phyloP scores from a whole-genome alignment of 2,888 invertebrate species.

The Agriopis marginaria region DNA sequence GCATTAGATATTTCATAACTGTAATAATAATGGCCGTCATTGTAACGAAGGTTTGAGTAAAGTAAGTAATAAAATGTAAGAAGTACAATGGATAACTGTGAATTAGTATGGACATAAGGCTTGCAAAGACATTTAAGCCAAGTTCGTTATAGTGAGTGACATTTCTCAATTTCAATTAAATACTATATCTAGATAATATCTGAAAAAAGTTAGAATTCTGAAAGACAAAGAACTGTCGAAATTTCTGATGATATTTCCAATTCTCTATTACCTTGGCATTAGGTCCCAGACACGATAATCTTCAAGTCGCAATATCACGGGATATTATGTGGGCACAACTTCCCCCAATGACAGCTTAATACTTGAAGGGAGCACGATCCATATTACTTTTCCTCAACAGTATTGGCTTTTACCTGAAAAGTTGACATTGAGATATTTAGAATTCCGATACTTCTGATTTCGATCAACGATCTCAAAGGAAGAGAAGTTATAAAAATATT shows the following conservation, averaged over 20 bases:
- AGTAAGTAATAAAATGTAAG: too few relatives aligned
- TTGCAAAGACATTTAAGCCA: neutral
- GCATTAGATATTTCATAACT: conserved; percentile 14
- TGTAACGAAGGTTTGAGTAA: neutral
- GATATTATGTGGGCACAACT: conserved; percentile 64
- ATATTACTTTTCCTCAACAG: conserved; percentile 63
- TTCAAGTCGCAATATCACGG: conserved; percentile 64
- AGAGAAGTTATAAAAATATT: neutral
- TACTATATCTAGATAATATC: neutral
- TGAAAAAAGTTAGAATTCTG: neutral
- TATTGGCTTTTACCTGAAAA: conserved; percentile 38
- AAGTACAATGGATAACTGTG: too few relatives aligned
- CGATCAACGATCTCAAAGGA: neutral
- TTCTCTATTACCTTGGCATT: conserved; percentile 43
- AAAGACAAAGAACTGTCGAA: neutral
- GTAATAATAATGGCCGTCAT: conserved; percentile 1
- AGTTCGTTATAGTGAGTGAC: neutral
- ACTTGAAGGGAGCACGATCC: conserved; percentile 51
- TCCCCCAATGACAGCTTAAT: conserved; percentile 64
- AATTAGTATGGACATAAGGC: too few relatives aligned
- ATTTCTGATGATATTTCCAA: conserved; percentile 38
- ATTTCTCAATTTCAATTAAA: neutral
- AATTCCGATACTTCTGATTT: conserved; percentile 19
- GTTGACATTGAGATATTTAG: conserved; percentile 29
- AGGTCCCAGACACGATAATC: conserved; percentile 67